Evolutionary conservation across 35 echinoderm and acorn worm genomes (phyloP).

Genomic region (Heliocidaris erythrogramma): DNA sequence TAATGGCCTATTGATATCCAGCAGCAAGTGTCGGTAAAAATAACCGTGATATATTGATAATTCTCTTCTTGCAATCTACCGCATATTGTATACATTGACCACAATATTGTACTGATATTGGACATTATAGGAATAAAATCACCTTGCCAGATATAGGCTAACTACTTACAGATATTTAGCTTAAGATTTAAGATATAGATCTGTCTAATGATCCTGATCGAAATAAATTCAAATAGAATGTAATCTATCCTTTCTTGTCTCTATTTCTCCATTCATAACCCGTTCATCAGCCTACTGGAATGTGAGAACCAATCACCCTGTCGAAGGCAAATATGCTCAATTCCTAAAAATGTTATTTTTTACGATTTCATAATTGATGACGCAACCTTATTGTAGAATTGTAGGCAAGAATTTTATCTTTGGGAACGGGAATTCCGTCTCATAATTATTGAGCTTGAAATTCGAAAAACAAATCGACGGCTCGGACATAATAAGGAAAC

Average conservation of each 20-base stretch:
- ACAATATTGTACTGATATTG: no score
- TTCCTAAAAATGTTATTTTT: neutral
- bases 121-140: neutral
- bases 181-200: no score
- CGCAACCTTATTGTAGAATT: neutral
- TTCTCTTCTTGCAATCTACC: no score
- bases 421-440: slow-evolving; percentile 39
- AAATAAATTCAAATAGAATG: neutral
- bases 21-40: no score
- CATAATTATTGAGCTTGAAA: slow-evolving; percentile 2
- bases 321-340: slow-evolving; percentile 40
- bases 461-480: neutral
- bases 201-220: no score
- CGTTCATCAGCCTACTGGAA: slow-evolving; percentile 51
- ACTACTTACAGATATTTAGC: no score
- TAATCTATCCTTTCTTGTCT: slow-evolving; percentile 26
- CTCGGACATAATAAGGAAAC: neutral
- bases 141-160: neutral
- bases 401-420: slow-evolving; percentile 14
- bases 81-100: no score
- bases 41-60: no score
- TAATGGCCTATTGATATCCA: no score
- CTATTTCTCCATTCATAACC: neutral
- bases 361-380: neutral
- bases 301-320: slow-evolving; percentile 52